Evolutionary conservation across 2,113 vertebrate species (phyloP).

Genomic region (Pelecanoides urinatrix): DNA sequence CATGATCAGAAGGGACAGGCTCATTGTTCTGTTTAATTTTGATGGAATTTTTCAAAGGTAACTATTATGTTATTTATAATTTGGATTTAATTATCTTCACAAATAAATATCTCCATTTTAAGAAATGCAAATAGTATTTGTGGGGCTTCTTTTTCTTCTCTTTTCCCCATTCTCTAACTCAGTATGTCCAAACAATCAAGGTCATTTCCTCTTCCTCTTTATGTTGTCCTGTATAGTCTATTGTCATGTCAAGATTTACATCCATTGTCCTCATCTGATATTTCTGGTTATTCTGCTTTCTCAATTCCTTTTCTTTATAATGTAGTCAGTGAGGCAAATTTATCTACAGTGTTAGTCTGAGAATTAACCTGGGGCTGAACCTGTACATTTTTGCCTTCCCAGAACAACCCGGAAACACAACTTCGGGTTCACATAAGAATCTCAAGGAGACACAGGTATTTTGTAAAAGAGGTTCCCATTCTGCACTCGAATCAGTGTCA

Average conservation of each 20-base stretch:
- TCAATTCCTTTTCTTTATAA: neutral
- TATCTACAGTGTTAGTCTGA: neutral
- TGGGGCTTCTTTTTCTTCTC: slow-evolving; percentile 10
- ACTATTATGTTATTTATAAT: slow-evolving; percentile 36
- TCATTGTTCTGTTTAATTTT: slow-evolving; percentile 38
- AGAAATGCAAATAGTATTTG: slow-evolving; percentile 18
- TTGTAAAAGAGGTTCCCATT: neutral
- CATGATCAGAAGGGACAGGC: slow-evolving; percentile 3
- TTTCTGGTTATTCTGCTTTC: neutral
- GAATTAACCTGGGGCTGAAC: neutral
- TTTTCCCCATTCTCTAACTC: neutral
- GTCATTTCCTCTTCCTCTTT: neutral
- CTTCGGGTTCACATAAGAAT: neutral
- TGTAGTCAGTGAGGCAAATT: neutral
- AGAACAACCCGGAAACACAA: neutral
- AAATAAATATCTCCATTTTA: slow-evolving; percentile 62
- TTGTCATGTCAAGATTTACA: neutral
- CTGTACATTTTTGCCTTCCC: neutral
- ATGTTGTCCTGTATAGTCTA: neutral
- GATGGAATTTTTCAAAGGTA: slow-evolving; percentile 17
- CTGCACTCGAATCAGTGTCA: neutral
- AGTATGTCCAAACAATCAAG: neutral
- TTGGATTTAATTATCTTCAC: slow-evolving; percentile 33
- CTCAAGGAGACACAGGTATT: neutral
- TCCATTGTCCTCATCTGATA: neutral